A percentile compares a stretch with the other conserved stretches of the same genome.
Evolutionary conservation across 2,797 vertebrate species (phyloP).

Genomic region (Rhinogobio ventralis): DNA sequence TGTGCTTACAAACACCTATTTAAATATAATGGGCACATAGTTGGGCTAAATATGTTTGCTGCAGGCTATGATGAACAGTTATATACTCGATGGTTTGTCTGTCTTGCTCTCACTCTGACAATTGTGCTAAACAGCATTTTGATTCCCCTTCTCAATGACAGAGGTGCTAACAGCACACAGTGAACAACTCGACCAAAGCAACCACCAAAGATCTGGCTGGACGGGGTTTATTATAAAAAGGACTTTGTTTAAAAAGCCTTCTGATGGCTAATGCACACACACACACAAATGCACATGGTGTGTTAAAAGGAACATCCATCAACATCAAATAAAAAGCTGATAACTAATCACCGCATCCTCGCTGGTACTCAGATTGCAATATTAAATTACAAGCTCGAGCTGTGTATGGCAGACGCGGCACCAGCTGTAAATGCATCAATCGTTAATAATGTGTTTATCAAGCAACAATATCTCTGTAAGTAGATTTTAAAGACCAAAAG

Average conservation of each 20-base stretch:
- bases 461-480: conserved; percentile 18
- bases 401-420: background rate
- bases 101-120: conserved; percentile 57
- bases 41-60: conserved; percentile 33
- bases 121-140: conserved; percentile 57
- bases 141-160: conserved; percentile 23
- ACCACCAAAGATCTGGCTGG: background rate
- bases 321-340: conserved; percentile 41
- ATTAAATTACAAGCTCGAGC: conserved; percentile 31
- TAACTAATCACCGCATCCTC: conserved; percentile 32
- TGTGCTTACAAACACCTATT: conserved; percentile 25
- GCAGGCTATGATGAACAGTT: conserved; percentile 67
- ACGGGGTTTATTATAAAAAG: conserved; percentile 2
- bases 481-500: conserved; percentile 30
- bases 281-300: background rate
- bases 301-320: conserved; percentile 38
- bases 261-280: conserved; percentile 20
- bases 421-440: background rate
- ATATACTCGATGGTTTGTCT: conserved; percentile 64
- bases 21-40: conserved; percentile 11
- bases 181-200: background rate
- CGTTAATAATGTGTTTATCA: conserved; percentile 39
- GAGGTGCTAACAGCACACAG: background rate
- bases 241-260: background rate
- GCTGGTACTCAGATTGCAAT: conserved; percentile 17